These are phyloP conservation scores for Xestia sexstrigata DNA, from an alignment of 2,888 invertebrate genomes.

Conservation along the genomic window DNA sequence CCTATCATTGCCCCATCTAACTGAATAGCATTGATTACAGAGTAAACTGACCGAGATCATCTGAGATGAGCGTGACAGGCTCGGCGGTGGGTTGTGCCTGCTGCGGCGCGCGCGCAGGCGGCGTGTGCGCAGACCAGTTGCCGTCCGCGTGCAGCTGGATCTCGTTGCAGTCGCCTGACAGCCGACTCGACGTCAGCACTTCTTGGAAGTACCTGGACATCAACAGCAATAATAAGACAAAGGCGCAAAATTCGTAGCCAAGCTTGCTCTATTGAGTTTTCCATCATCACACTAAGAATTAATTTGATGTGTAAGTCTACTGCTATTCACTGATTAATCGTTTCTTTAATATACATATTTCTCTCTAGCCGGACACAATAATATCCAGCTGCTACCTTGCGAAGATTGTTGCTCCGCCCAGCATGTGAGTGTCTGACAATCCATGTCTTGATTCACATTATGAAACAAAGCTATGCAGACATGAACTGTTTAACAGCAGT, in stretches of 20 bases:
- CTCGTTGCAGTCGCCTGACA: slow-evolving; percentile 94
- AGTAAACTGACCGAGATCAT: slow-evolving; percentile 92
- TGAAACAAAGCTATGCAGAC: neutral
- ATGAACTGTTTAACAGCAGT: neutral
- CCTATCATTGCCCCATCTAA: neutral
- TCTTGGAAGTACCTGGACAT: slow-evolving; percentile 95
- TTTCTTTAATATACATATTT: neutral
- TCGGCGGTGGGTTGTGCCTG: slow-evolving; percentile 89
- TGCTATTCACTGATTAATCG: neutral
- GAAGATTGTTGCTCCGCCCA: neutral
- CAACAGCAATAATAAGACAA: neutral
- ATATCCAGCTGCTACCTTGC: neutral
- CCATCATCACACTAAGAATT: neutral
- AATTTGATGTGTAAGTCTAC: neutral
- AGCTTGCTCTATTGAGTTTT: neutral
- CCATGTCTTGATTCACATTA: neutral
- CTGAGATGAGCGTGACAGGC: slow-evolving; percentile 94
- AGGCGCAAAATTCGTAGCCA: neutral
- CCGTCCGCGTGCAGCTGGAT: slow-evolving; percentile 96
- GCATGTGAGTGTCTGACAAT: neutral
- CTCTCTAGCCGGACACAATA: neutral
- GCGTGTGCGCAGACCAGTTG: slow-evolving; percentile 94
- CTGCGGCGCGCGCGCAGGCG: slow-evolving; percentile 91
- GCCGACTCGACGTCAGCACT: slow-evolving; percentile 93
- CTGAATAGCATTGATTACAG: neutral